Conservation (phyloP, 2,113 vertebrate species). For the Xenopus laevis region DNA sequence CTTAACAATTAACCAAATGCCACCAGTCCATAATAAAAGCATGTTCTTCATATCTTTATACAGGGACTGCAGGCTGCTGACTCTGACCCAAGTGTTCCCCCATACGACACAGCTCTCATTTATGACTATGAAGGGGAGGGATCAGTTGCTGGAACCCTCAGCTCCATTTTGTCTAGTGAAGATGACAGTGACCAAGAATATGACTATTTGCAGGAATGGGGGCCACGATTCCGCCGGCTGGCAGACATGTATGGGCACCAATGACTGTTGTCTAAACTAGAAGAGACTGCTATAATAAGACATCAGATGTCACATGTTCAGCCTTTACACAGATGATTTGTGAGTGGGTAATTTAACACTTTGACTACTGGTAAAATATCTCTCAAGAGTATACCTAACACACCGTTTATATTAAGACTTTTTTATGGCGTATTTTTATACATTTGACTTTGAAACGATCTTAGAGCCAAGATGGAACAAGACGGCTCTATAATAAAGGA, state of each 20-base stretch:
- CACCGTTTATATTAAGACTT: background rate
- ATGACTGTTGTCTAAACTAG: constrained; percentile 12
- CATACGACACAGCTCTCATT: constrained; percentile 92
- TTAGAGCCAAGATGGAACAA: background rate
- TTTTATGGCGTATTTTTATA: background rate
- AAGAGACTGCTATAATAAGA: background rate
- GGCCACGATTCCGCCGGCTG: constrained; percentile 87
- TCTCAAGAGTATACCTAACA: background rate
- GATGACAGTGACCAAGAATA: constrained; percentile 90
- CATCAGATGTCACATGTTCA: background rate
- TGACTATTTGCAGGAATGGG: constrained; percentile 89
- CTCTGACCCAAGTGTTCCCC: constrained; percentile 84
- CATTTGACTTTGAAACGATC: background rate
- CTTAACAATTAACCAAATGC: background rate
- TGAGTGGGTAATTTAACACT: background rate
- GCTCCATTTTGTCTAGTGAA: constrained; percentile 82
- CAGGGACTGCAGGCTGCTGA: constrained; percentile 87
- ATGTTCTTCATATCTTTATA: background rate
- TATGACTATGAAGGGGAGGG: constrained; percentile 93
- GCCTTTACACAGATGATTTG: background rate
- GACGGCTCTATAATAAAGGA: background rate
- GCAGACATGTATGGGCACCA: constrained; percentile 84
- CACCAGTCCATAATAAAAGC: fast-evolving
- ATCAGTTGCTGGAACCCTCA: constrained; percentile 84
- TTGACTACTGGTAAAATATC: background rate